Conservation (phyloP, 2,797 vertebrate genomes). For the Aselliscus stoliczkanus region DNA sequence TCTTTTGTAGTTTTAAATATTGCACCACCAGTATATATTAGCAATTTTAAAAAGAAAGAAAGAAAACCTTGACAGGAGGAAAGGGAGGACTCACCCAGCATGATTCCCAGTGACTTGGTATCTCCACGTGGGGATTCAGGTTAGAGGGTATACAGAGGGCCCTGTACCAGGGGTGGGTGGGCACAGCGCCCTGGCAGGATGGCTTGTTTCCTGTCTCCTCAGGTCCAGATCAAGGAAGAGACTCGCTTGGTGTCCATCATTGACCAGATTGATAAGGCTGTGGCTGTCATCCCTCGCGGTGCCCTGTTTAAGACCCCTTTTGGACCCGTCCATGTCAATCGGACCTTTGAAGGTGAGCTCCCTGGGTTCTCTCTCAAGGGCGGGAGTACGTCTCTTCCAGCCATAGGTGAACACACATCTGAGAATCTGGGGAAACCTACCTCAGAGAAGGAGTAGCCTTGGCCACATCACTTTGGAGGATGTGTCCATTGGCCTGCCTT, state of each 20-base stretch:
- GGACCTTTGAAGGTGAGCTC: constrained; percentile 90
- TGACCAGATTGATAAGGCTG: constrained; percentile 89
- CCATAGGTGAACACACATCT: neutral
- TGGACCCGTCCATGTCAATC: constrained; percentile 87
- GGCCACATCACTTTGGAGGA: neutral
- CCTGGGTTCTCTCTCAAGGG: neutral
- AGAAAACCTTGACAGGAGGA: neutral
- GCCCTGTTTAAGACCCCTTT: constrained; percentile 88
- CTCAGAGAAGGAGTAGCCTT: neutral
- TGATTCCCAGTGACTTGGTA: neutral
- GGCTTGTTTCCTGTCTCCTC: neutral
- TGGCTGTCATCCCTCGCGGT: constrained; percentile 89
- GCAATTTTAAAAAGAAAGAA: neutral
- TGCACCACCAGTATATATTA: neutral
- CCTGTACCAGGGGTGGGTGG: neutral
- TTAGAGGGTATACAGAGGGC: neutral
- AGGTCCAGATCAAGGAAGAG: constrained; percentile 90
- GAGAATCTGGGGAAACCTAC: neutral
- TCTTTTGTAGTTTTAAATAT: constrained; percentile 11
- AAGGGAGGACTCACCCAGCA: neutral
- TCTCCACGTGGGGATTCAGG: neutral
- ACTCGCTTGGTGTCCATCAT: constrained; percentile 86
- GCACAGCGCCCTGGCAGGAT: neutral
- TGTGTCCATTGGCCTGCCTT: neutral
- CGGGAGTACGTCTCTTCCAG: neutral